A percentile compares a stretch with the other conserved stretches of the same genome.
Evolutionary conservation across 2,888 invertebrate species (phyloP).

Genomic region (Clostera curtula): DNA sequence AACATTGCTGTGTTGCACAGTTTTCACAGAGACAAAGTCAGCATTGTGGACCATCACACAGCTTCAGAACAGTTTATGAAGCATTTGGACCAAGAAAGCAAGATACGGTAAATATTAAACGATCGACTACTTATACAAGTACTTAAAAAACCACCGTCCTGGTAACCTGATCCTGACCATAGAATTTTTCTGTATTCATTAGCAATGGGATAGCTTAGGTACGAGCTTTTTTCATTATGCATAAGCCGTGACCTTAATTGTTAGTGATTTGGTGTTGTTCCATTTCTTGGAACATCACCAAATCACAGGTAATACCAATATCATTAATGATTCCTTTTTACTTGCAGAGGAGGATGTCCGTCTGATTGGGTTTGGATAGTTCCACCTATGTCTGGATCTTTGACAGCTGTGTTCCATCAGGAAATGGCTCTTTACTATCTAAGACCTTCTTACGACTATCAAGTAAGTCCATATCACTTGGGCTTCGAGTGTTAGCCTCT

Average conservation of each 20-base stretch:
- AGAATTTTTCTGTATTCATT: no score
- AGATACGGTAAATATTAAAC: constrained; percentile 73
- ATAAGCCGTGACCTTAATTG: no score
- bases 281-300: no score
- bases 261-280: no score
- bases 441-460: constrained; percentile 93
- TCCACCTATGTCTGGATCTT: constrained; percentile 83
- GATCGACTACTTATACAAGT: no score
- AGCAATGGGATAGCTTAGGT: no score
- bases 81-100: constrained; percentile 92
- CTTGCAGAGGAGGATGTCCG: constrained; percentile 82
- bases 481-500: no score
- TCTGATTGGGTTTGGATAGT: constrained; percentile 91
- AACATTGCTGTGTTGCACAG: constrained; percentile 94
- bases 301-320: no score
- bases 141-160: no score
- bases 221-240: no score
- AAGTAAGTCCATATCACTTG: no score
- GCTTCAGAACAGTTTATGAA: constrained; percentile 97
- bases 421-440: constrained; percentile 92
- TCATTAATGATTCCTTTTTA: not conserved
- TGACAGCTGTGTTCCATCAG: constrained; percentile 86
- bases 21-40: constrained; percentile 87
- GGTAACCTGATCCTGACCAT: no score
- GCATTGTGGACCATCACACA: constrained; percentile 96